Evolutionary conservation across 2,113 vertebrate species (phyloP), one percentile per base, ranked within the genome.

Genomic region (Gymnarchus niloticus): DNA sequence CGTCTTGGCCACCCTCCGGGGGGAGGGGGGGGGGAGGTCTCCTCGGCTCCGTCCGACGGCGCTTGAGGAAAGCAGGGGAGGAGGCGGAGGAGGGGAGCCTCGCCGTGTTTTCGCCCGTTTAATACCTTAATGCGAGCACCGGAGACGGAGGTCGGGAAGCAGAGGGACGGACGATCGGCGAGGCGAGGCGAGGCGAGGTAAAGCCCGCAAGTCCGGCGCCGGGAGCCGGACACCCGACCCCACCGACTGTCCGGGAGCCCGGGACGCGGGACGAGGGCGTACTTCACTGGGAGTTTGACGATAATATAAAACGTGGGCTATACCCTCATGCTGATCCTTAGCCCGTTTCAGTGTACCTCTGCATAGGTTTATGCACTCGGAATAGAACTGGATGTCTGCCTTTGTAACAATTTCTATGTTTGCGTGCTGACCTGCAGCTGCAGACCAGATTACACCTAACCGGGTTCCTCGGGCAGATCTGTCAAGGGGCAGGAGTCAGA

Each of bases 1-100:
- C 48, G 25, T 23, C 5, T 17, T 4, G 33, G 82, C 14, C 46
- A 73, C 69, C 94, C 93, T 93, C 94, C 56, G 90, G 94, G 93
- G 93, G 28, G 81, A 85, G 81, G 61, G 65, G 54, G 59, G 65
- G 65, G 65, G 54, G 59, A 33, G 65, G 84, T 54, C 21, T 46
- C 52, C 49, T 41, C 21, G 57, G 17, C 37, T 83, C 37, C 46
- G 25, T 28, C 51, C 25, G 48, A 87, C 54, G 56, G 88, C 57
- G 10, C 73, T 73, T 48, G 21, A 25, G 21, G 25, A 41, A 33
- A 19, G 54, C 76, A 82, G 56, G 46, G 52, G 59, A 83, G 59
- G 57, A 51, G 78, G 49, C 52, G 82, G n/a, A 83, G 78, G 56
- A 52, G 48, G 23, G 49, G 12, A 41, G 44, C n/a, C 54, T 86